Base-by-base conservation (phyloP, 2,888 invertebrate genomes). In the Anthophora plumipes region DNA sequence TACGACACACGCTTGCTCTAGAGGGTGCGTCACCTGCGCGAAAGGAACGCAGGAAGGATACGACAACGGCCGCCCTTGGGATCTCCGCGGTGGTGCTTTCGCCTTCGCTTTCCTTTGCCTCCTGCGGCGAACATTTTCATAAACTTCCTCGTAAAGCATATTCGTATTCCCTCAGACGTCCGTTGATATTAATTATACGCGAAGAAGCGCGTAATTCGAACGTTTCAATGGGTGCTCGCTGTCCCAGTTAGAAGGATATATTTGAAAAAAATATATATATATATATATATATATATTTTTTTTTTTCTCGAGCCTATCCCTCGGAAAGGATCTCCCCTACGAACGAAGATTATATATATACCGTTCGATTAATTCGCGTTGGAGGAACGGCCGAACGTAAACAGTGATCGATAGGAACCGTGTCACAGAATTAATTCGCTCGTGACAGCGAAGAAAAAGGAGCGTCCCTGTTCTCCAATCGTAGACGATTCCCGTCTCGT, bases 91-190 rank as follows among this genome's bases (percentile, higher is more conserved):
- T 84, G 85, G 69, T 66, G 57, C 69, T 77, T 60, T 64, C 37
- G 66, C 78, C 75, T 64, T 54, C 22, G 67, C 70, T 5, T 75
- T 60, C 67, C 83, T 72, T 83, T 61, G 85, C 87, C 90, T 77
- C 89, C 89, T 85, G 88, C 80, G 84, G 89, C 69, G 91, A 89
- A 88, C 86, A 89, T 88, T 91, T 91, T 91, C 91, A 91, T 91
- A 90, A 91, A 91, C 88, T 90, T 83, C 73, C 81, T 87, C 89
- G 85, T 90, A 86, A 90, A 90, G 86, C 85, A 74, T 75, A 84
- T 80, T 86, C 87, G 66, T 63, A 79, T 79, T 72, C 74, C 17
- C 50, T 17, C 80, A 14, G 25, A 17, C 17, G 20, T 46, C 11
- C 59, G 4, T 3, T 69, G 59, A 50, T 71, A 80, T 87, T 85